Conservation (phyloP, 2,888 invertebrate species). For the Rhogogaster chlorosoma region DNA sequence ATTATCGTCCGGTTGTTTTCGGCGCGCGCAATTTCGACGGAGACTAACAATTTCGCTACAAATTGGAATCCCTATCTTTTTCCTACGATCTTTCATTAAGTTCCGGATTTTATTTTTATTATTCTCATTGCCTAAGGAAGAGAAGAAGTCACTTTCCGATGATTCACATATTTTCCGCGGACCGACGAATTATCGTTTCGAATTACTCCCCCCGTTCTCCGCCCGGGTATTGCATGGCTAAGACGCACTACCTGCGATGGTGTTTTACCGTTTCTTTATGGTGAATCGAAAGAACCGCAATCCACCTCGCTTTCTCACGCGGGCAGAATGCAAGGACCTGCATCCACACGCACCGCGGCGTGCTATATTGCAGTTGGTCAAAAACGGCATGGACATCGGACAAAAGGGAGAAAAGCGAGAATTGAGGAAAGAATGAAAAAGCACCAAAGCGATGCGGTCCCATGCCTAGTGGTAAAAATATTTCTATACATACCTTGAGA, state of each 20-base stretch:
- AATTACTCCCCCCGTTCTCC: not conserved
- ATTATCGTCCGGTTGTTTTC: slow-evolving; percentile 30
- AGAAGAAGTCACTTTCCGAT: not conserved
- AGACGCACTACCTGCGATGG: not conserved
- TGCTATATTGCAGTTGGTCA: not conserved
- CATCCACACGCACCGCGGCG: not conserved
- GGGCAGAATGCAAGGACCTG: not conserved
- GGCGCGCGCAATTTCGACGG: not conserved
- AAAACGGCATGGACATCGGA: not conserved
- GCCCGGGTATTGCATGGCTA: too few relatives aligned
- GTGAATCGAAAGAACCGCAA: slow-evolving; percentile 6
- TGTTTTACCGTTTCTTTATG: not conserved
- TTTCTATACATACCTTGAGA: not conserved
- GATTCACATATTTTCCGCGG: not conserved
- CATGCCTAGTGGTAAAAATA: not conserved
- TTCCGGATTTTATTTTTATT: not conserved
- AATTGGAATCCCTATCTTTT: slow-evolving; percentile 37
- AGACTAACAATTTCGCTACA: slow-evolving; percentile 19
- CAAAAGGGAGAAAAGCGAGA: too few relatives aligned
- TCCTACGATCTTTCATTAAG: not conserved
- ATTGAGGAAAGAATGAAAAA: not conserved
- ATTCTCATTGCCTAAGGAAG: too few relatives aligned
- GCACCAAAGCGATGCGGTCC: not conserved
- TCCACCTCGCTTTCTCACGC: slow-evolving; percentile 9
- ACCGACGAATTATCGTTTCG: not conserved